phyloP scores from a whole-genome alignment of 2,797 vertebrate species.

The Coluber constrictor region DNA sequence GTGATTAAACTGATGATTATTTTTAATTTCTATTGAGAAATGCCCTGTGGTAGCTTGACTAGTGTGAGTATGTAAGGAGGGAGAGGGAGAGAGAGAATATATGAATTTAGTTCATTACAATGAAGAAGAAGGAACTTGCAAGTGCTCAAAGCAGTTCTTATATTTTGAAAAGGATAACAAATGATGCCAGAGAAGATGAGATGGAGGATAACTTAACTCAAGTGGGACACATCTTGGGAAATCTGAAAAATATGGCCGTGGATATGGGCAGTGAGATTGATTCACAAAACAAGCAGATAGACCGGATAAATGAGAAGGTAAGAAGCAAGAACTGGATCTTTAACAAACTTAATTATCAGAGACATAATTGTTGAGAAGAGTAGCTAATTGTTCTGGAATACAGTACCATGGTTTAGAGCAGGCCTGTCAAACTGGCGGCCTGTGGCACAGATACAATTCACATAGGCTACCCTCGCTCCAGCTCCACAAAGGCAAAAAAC shows the following conservation, averaged over 20 bases:
- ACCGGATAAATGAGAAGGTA: conserved; percentile 86
- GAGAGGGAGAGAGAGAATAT: neutral
- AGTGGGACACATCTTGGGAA: conserved; percentile 88
- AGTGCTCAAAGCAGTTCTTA: neutral
- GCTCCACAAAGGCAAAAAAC: neutral
- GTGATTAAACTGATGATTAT: neutral
- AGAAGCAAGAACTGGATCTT: conserved; percentile 17
- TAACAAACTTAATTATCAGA: neutral
- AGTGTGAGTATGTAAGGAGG: neutral
- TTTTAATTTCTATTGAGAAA: neutral
- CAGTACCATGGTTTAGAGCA: neutral
- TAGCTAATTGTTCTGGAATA: neutral
- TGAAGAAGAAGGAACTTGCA: neutral
- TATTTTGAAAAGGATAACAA: conserved; percentile 80
- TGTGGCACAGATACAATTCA: neutral
- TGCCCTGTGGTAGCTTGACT: neutral
- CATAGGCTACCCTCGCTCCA: neutral
- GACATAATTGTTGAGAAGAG: neutral
- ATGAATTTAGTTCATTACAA: neutral
- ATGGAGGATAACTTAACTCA: conserved; percentile 94
- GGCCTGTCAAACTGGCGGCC: neutral
- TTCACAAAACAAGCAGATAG: conserved; percentile 87
- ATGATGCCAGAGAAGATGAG: conserved; percentile 94
- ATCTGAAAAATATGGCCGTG: conserved; percentile 89
- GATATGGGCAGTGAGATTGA: conserved; percentile 96